phyloP scores from a whole-genome alignment of 2,113 vertebrate genomes.

The Puntigrus tetrazona region DNA sequence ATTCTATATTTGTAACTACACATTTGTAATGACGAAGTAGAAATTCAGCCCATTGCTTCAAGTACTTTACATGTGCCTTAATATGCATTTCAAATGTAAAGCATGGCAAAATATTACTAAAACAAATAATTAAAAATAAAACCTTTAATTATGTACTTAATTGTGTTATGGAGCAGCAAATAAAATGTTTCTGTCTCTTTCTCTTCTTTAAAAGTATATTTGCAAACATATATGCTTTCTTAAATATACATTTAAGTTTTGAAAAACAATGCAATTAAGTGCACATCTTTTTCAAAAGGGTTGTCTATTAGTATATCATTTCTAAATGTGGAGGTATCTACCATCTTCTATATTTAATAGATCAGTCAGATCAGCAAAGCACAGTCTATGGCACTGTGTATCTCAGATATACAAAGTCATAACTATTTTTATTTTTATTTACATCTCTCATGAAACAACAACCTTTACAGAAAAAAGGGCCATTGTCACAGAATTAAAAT shows the following conservation, averaged over 20 bases:
- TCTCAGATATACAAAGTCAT: conserved; percentile 63
- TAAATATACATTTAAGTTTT: not conserved
- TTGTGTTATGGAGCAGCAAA: not conserved
- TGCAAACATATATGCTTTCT: no score
- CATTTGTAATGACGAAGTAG: no score
- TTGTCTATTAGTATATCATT: conserved; percentile 3
- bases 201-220: not conserved
- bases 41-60: no score
- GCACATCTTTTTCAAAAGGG: not conserved
- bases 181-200: not conserved
- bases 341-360: not conserved
- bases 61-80: not conserved
- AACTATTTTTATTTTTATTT: conserved; percentile 62
- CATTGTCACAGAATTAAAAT: conserved; percentile 37
- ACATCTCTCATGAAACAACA: conserved; percentile 59
- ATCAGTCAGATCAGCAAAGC: not conserved
- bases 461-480: conserved; percentile 54
- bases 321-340: conserved; percentile 41
- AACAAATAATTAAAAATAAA: not conserved
- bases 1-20: no score
- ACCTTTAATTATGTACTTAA: not conserved
- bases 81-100: not conserved
- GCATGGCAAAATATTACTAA: not conserved
- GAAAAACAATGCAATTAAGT: not conserved
- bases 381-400: conserved; percentile 33